Base-by-base conservation (phyloP, 1,140 invertebrate species). In the Drosophila jambulina region DNA sequence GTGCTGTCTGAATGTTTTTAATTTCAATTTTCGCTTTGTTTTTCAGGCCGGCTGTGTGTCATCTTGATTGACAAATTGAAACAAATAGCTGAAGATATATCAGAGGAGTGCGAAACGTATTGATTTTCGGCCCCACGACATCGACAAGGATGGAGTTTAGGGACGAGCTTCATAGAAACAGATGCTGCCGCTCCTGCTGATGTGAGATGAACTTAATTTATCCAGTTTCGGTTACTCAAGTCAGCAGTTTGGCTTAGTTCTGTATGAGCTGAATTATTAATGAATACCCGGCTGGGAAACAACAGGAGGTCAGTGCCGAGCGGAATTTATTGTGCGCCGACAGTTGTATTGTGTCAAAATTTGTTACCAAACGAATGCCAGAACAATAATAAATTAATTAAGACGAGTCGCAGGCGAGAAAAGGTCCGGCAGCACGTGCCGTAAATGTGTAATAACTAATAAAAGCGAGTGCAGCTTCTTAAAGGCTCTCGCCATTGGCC, bases 311-410 rank as follows among this genome's bases (percentile, higher is more conserved):
- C 65, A 38, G 29, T 38, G 38, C 15, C 10, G 51, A 72, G 77
- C 64, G 58, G 32, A 80, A 81, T 65, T 77, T 85, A 77, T 78
- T 70, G 71, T 53, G 54, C 38, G 67, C 27, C 68, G 23, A 46
- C 53, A 43, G 69, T 57, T 43, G 58, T 62, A 70, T 81, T 75
- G 63, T 81, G 78, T 81, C 74, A 69, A 81, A 81, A 68, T 51
- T 76, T 69, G 68, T 81, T 75, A 59, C 74, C 59, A 67, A 77
- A 61, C 46, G 42, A 76, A 78, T 78, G 57, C 69, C 67, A 84
- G 69, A 75, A 85, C 82, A 85, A 85, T 85, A 80, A 86, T 85
- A 85, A 85, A 85, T 85, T 85, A 85, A 85, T 85, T 85, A 85
- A 81, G 69, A 61, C 29, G 51, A 51, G 21, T 71, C 19, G 59